Evolutionary conservation across 1,140 invertebrate genomes (phyloP), one percentile per base, ranked within the genome.

Genomic region (Macrosteles quadrilineatus): DNA sequence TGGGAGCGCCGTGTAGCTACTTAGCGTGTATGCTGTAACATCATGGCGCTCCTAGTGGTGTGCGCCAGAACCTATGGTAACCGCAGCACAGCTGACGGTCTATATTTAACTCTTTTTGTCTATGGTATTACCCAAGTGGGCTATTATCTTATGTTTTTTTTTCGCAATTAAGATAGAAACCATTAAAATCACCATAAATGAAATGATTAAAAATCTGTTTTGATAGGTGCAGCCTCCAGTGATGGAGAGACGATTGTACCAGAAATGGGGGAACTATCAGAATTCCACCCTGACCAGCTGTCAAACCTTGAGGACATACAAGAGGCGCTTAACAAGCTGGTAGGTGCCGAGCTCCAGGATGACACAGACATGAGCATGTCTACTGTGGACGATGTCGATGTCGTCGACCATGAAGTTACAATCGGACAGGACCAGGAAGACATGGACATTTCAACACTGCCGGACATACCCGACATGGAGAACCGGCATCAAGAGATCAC

Each of bases 321-420:
- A 75, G 79, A 80, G 0, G 82, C 82, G 69, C 74, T 83, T 21
- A 81, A 83, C 64, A 80, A 79, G 12, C 81, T 83, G 75, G 80
- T 80, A 68, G 75, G 81, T 14, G 81, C 82, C 25, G 81, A 82
- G 76, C 80, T 79, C 23, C 80, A 76, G 0, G 80, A 80, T 14
- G 80, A 81, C 9, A 74, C 55, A 29, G 47, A 50, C 21, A 23
- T 19, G 21, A 19, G 17, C 29, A 43, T 66, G 2, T 45, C 63
- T 21, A 66, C 27, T 9, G 45, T 43, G n/a, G 55, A 45, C 3
- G 55, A 62, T 64, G 57, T 30, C 9, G 23, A 36, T 59, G 50
- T 69, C 0, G 68, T 69, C 27, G 68, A 62, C 21, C 68, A 69
- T 64, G 68, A 69, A 47, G 68, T 69, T 1, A 69, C 68, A 21